A percentile compares a stretch with the other conserved stretches of the same genome.
These are phyloP conservation scores for Agrypnus murinus DNA, from an alignment of 2,888 invertebrate genomes.

Conservation along the genomic window DNA sequence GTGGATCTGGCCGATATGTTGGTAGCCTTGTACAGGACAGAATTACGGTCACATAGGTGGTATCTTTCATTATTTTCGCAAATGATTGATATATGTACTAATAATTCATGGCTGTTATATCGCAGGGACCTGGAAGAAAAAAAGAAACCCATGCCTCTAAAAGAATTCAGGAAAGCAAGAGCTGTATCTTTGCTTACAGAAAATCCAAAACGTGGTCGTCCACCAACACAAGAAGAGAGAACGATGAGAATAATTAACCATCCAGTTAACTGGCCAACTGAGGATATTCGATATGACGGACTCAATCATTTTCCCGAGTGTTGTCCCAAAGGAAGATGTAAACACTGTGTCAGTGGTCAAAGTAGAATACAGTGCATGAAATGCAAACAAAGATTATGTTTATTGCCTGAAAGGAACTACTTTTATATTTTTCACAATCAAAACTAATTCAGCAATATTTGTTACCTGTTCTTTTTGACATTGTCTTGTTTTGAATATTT, in stretches of 20 bases:
- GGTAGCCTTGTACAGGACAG: constrained; percentile 10
- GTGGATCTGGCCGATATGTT: constrained; percentile 17
- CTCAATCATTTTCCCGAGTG: not conserved
- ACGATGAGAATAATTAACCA: not conserved
- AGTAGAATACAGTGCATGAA: not conserved
- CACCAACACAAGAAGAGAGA: no score
- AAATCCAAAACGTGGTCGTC: not conserved
- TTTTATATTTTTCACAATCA: no score
- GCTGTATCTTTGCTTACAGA: not conserved
- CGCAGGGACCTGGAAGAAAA: not conserved
- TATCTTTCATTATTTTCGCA: not conserved
- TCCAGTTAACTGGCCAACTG: not conserved
- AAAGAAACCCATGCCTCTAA: not conserved
- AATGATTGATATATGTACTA: not conserved
- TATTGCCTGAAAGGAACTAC: constrained; percentile 9
- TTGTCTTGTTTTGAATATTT: no score
- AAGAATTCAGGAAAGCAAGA: not conserved
- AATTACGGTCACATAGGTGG: constrained; percentile 3
- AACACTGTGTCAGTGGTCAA: constrained; percentile 1
- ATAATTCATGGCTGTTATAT: constrained; percentile 4
- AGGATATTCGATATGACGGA: constrained; percentile 6
- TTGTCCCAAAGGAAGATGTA: constrained; percentile 4
- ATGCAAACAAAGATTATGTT: not conserved
- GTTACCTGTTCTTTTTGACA: no score
- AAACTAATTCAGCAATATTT: no score